Conservation (phyloP, 2,888 invertebrate genomes). For the Tachina fera region DNA sequence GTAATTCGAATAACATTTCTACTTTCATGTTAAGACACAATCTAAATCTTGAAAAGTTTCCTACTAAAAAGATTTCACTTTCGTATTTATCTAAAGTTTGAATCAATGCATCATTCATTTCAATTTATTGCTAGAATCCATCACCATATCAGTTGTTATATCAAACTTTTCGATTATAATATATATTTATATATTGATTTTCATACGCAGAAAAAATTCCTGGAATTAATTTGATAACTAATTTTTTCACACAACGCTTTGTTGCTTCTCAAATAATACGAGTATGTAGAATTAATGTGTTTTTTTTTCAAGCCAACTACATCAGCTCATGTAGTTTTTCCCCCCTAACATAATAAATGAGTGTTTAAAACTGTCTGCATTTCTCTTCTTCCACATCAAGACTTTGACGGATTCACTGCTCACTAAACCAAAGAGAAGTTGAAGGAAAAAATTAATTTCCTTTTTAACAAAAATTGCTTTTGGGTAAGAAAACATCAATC, state of each 20-base stretch:
- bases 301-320: background rate
- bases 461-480: constrained; percentile 69
- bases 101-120: background rate
- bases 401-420: constrained; percentile 52
- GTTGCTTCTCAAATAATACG: background rate
- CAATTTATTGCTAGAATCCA: background rate
- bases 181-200: constrained; percentile 22
- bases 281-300: background rate
- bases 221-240: constrained; percentile 6
- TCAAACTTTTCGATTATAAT: background rate
- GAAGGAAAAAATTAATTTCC: constrained; percentile 58
- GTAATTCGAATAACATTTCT: no score
- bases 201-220: background rate
- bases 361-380: constrained; percentile 8
- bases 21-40: no score
- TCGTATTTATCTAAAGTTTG: background rate
- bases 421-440: background rate
- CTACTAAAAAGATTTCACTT: no score
- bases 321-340: background rate
- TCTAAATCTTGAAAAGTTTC: no score
- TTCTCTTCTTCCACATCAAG: constrained; percentile 8
- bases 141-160: background rate
- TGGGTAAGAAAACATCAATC: constrained; percentile 70
- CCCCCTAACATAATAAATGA: background rate
- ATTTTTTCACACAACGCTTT: background rate